phyloP scores from a whole-genome alignment of 35 echinoderm and acorn worm genomes.

The Diadema setosum region DNA sequence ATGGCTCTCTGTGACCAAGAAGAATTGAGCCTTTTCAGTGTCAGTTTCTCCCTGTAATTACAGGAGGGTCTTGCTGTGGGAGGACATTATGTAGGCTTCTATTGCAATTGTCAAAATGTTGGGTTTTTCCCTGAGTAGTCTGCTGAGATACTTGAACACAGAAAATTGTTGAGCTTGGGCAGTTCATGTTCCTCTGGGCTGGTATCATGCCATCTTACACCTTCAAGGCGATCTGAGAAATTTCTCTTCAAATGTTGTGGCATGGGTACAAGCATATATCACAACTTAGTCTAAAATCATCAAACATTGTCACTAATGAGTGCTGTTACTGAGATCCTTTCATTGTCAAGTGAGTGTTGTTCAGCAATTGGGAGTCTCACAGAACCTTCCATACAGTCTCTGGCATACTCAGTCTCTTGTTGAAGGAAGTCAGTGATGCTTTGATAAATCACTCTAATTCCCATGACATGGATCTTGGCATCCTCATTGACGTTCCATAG shows the following conservation, averaged over 20 bases:
- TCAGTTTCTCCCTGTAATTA: background rate
- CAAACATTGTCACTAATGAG: background rate
- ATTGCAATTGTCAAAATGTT: slow-evolving; percentile 18
- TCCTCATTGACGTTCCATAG: background rate
- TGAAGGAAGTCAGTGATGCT: background rate
- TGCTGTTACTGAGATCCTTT: background rate
- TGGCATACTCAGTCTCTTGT: background rate
- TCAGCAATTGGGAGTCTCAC: background rate
- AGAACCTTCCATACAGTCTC: background rate
- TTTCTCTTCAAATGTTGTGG: background rate
- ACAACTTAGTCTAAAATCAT: background rate
- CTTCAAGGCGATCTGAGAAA: slow-evolving; percentile 6
- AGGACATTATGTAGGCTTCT: slow-evolving; percentile 37
- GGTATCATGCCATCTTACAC: background rate
- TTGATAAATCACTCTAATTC: background rate
- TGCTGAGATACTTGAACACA: slow-evolving; percentile 34
- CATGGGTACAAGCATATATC: background rate
- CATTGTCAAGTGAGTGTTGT: background rate
- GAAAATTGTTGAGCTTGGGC: background rate
- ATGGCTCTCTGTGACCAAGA: background rate
- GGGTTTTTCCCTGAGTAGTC: slow-evolving; percentile 6
- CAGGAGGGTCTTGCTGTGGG: slow-evolving; percentile 1
- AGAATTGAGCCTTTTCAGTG: background rate
- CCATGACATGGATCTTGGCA: background rate
- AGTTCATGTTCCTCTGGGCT: background rate